Base-by-base conservation (phyloP, 2,888 invertebrate genomes). In the Epirrhoe tristata region DNA sequence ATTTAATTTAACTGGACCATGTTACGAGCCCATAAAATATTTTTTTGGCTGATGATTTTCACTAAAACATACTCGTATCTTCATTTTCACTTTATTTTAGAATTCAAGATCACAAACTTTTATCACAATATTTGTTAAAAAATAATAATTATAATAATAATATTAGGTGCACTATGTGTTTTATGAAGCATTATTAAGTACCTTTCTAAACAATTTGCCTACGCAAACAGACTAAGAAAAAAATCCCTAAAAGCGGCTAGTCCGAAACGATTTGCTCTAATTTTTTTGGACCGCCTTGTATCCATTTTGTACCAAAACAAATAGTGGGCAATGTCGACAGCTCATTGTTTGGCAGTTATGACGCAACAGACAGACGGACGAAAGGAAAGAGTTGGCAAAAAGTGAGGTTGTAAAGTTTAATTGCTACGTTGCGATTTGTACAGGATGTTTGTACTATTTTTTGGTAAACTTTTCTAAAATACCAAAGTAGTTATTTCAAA, bases 301-400 rank as follows among this genome's bases (percentile, higher is more conserved):
- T 78, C 81, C 67, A 57, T 71, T 74, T 74, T 68, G 74, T 71
- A 71, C 78, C 81, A 81, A 83, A 85, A 84, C 82, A 88, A 88
- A 88, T 77, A 85, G 74, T 78, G 74, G 73, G 73, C 78, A 72
- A 75, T 76, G 74, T 74, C 73, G 73, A 70, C 73, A 73, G 72
- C 74, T 78, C 71, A 80, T 79, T 79, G 75, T 77, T 73, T 54
- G 58, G 67, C 69, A 66, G 75, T 72, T 74, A 75, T 83, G 83
- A 81, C 78, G 85, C 80, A 82, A 84, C 72, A 73, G 74, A 69
- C 75, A 66, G 73, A 61, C 73, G 77, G 75, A 84, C 82, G 84
- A 82, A 82, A 79, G 79, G 80, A 76, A 79, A 82, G 75, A 82
- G 80, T 83, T 86, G 71, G 83, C 86, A 88, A 88, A 88, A 89